Evolutionary conservation across 2,113 vertebrate genomes (phyloP).

Genomic region (Pituophis catenifer): DNA sequence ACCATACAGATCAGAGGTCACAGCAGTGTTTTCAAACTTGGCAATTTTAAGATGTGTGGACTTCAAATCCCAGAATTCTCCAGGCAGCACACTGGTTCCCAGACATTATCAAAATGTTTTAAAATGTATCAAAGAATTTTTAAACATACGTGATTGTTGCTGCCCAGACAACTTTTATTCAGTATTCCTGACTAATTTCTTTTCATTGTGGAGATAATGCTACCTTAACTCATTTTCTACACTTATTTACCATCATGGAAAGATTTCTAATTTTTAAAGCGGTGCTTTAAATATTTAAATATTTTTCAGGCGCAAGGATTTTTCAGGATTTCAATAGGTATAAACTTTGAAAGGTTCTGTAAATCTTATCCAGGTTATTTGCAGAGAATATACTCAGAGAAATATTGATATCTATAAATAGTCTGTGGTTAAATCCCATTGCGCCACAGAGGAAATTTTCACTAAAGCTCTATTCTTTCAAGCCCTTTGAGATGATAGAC

Average conservation of each 20-base stretch:
- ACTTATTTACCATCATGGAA: not conserved
- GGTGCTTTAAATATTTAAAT: not conserved
- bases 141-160: not conserved
- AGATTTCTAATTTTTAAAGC: not conserved
- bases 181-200: not conserved
- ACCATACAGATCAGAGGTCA: not conserved
- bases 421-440: constrained; percentile 23
- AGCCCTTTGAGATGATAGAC: constrained; percentile 12
- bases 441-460: not conserved
- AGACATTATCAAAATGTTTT: not conserved
- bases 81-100: not conserved
- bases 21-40: not conserved
- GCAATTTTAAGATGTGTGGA: not conserved
- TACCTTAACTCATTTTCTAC: not conserved
- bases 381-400: not conserved
- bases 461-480: constrained; percentile 28
- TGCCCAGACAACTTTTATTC: not conserved
- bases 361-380: not conserved
- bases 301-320: not conserved
- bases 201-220: not conserved
- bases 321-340: not conserved
- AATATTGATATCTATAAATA: not conserved
- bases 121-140: not conserved
- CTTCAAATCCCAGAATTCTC: not conserved
- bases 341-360: not conserved